Evolutionary conservation across 2,888 invertebrate species (phyloP), one percentile per base, ranked within the genome.

Genomic region (Tipula confusa): DNA sequence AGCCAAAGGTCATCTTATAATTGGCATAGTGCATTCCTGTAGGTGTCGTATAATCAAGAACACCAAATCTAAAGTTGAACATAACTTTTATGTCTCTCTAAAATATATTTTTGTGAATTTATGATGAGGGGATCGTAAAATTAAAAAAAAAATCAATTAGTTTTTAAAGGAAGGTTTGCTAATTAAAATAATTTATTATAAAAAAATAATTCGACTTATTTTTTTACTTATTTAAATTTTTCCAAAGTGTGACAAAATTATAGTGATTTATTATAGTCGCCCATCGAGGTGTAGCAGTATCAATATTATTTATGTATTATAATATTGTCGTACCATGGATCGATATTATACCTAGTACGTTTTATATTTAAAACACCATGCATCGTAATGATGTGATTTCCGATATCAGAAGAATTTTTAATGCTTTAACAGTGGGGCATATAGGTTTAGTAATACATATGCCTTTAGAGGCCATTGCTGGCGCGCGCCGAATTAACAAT

Each of bases 231-330:
- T 64, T 24, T 24, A 64, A 64, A 64, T 24, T 64, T 64, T 64
- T 64, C 64, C 64, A 64, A 64, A 64, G 64, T 64, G 24, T 24
- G 64, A 64, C 64, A 64, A 64, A 64, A 64, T 64, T 64, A 64
- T 64, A 6, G 24, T 64, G 64, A 64, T 64, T 64, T 64, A 64
- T 64, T 64, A 24, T 24, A 4, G 64, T 64, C 64, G 64, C 64
- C 64, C 24, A 64, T 64, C 64, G 64, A 64, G 64, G 64, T 64
- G 7, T 64, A 64, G 64, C 64, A 64, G 24, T 64, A 24, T 64
- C 24, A 64, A 24, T 64, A 64, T 24, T 64, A 64, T 64, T 64
- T 64, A 64, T 64, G 24, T 64, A 24, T 43, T 11, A 36, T 36
- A n/a, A 36, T 43, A 64, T 24, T 24, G 64, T 64, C 64, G 64